These are phyloP conservation scores for Podarcis raffonei DNA, from an alignment of 2,113 vertebrate genomes.

Conservation along the genomic window DNA sequence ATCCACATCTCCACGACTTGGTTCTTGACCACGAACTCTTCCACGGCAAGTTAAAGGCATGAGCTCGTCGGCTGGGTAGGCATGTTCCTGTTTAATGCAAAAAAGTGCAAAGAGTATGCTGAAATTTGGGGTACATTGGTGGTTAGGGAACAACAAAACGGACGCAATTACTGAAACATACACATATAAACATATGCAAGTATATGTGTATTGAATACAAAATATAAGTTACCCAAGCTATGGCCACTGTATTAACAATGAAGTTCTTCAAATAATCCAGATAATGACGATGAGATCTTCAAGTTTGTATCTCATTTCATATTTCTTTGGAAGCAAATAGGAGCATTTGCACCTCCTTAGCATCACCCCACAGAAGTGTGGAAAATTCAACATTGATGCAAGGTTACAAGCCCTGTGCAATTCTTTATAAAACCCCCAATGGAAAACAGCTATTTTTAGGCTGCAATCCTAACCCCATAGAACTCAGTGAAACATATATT, in stretches of 20 bases:
- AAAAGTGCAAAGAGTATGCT: neutral
- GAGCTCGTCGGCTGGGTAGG: conserved; percentile 97
- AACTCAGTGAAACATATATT: neutral
- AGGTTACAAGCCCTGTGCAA: neutral
- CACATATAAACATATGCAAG: too few species aligned
- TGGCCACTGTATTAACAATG: too few species aligned
- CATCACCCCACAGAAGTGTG: neutral
- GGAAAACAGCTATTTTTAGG: neutral
- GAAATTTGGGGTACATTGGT: neutral
- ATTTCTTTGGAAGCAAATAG: too few species aligned
- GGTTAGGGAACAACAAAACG: neutral
- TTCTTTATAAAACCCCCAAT: neutral
- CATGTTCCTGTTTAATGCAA: conserved; percentile 84
- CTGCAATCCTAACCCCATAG: neutral
- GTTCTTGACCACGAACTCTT: conserved; percentile 93
- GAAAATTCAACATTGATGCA: neutral
- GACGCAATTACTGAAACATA: too few species aligned
- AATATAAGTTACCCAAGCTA: too few species aligned
- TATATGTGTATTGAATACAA: too few species aligned
- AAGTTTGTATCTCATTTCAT: too few species aligned
- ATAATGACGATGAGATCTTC: too few species aligned
- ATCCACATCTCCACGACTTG: conserved; percentile 95
- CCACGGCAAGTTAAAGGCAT: conserved; percentile 98
- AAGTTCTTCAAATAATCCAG: too few species aligned
- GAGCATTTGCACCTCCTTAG: too few species aligned